phyloP scores from a whole-genome alignment of 92 coral and sea anemone species.

The Zoanthus sociatus region DNA sequence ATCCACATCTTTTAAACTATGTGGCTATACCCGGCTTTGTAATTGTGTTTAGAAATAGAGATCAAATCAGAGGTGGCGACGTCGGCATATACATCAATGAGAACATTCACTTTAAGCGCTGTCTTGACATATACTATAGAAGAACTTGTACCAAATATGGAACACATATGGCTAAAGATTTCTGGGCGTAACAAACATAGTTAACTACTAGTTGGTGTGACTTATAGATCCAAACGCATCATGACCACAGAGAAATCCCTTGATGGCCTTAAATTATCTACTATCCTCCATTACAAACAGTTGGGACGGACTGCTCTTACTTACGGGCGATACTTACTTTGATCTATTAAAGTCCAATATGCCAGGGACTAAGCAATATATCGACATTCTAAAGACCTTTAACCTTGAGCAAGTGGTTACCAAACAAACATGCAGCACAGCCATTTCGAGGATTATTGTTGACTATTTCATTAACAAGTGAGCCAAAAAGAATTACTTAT shows the following conservation, averaged over 20 bases:
- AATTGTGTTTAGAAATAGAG: constrained; percentile 42
- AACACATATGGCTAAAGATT: constrained; percentile 24
- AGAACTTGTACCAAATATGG: neutral
- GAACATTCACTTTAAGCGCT: neutral
- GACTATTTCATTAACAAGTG: constrained; percentile 35
- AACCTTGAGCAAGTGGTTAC: constrained; percentile 30
- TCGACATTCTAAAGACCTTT: constrained; percentile 12
- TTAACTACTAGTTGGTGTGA: neutral
- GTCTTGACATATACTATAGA: neutral
- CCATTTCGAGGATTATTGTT: constrained; percentile 24
- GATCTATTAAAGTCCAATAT: neutral
- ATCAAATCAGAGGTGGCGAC: constrained; percentile 11
- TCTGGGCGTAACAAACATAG: constrained; percentile 10
- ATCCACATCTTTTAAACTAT: neutral
- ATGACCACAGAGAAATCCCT: neutral
- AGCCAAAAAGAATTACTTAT: constrained; percentile 15
- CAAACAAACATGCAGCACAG: constrained; percentile 34
- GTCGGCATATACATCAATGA: no score
- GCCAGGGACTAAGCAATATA: constrained; percentile 1
- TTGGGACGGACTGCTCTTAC: constrained; percentile 25
- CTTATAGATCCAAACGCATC: constrained; percentile 26
- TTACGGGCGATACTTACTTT: constrained; percentile 30
- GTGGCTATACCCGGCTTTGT: constrained; percentile 26
- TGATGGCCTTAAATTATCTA: neutral
- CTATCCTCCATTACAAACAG: constrained; percentile 18